Evolutionary conservation across 2,888 invertebrate species (phyloP).

Genomic region (Drosophila picticornis): DNA sequence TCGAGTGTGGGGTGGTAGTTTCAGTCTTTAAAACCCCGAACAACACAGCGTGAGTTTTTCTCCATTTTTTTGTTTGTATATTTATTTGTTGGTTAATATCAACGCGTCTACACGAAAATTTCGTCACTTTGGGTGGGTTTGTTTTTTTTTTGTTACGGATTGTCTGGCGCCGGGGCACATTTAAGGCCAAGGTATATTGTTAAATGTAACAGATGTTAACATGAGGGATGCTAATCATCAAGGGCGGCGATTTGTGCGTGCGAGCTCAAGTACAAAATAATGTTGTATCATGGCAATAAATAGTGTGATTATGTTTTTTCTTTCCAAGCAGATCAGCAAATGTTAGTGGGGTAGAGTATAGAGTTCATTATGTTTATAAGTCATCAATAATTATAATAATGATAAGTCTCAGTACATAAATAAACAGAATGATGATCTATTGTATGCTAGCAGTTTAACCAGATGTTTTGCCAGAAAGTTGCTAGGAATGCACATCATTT

Average conservation of each 20-base stretch:
- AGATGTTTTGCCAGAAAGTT: background rate
- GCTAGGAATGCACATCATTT: background rate
- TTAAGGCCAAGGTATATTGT: constrained; percentile 47
- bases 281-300: constrained; percentile 83
- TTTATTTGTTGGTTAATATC: constrained; percentile 37
- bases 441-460: background rate
- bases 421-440: background rate
- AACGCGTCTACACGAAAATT: constrained; percentile 41
- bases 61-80: background rate
- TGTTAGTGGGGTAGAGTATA: constrained; percentile 3
- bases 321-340: constrained; percentile 21
- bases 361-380: constrained; percentile 39
- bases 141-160: constrained; percentile 27
- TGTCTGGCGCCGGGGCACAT: constrained; percentile 22
- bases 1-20: constrained; percentile 61
- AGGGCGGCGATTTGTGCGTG: constrained; percentile 30
- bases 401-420: background rate
- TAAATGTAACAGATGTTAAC: constrained; percentile 81
- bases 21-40: constrained; percentile 48
- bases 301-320: constrained; percentile 75
- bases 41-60: constrained; percentile 13
- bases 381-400: constrained; percentile 33
- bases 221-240: constrained; percentile 81
- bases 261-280: constrained; percentile 63
- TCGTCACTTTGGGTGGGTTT: constrained; percentile 61